Conservation (phyloP, 35 echinoderm and acorn worm genomes). For the Apostichopus californicus region DNA sequence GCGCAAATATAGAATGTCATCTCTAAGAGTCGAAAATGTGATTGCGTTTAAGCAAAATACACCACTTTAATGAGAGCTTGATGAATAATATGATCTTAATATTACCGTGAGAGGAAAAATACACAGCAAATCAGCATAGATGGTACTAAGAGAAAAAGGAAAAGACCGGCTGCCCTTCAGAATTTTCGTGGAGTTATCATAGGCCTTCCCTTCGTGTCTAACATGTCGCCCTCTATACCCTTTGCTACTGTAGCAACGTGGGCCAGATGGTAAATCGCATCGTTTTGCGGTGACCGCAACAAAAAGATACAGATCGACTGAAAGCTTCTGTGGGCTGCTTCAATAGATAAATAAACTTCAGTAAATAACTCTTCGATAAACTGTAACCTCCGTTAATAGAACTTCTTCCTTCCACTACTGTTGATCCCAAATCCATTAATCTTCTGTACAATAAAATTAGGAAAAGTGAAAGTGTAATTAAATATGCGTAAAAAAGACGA, state of each 20-base stretch:
- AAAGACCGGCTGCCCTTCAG: constrained; percentile 42
- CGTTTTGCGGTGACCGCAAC: constrained; percentile 10
- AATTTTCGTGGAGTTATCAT: neutral
- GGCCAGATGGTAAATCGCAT: neutral
- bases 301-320: neutral
- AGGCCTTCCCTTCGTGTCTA: neutral
- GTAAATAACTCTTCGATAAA: no score
- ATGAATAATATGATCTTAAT: neutral
- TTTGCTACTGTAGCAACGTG: neutral
- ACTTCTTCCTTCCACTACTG: no score
- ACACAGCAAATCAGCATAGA: constrained; percentile 2
- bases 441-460: no score
- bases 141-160: neutral
- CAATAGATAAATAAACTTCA: no score
- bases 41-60: no score
- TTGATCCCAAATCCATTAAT: no score
- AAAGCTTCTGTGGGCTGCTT: neutral
- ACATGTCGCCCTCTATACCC: neutral
- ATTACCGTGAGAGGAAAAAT: constrained; percentile 35
- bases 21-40: no score
- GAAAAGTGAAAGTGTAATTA: no score
- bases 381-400: no score
- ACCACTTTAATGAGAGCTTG: no score
- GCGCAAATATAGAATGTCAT: neutral
- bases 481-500: no score